phyloP scores from a whole-genome alignment of 2,888 invertebrate genomes.

The Himalopsyche japonica region DNA sequence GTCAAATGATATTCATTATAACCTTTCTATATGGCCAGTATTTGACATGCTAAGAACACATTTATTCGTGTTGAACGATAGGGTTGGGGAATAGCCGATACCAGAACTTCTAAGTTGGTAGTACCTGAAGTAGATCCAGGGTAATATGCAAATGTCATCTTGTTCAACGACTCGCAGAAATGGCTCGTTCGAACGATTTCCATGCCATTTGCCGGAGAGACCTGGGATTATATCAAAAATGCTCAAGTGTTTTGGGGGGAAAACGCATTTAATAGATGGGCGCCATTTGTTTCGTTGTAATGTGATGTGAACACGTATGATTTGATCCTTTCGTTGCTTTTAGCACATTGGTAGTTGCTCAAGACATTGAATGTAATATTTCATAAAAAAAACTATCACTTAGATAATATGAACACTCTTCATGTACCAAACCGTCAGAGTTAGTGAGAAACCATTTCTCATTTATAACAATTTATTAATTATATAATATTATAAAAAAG shows the following conservation, averaged over 20 bases:
- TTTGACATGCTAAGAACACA: not conserved
- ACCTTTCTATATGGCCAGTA: not conserved
- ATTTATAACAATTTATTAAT: too few relatives aligned
- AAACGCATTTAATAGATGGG: slow-evolving; percentile 3
- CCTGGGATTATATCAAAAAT: slow-evolving; percentile 4
- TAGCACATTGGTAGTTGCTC: not conserved
- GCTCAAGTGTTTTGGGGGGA: not conserved
- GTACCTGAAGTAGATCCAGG: not conserved
- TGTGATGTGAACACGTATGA: not conserved
- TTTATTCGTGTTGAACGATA: not conserved
- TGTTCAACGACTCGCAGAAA: slow-evolving; percentile 1
- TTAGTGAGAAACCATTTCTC: too few relatives aligned
- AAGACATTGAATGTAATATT: too few relatives aligned
- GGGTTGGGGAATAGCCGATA: not conserved
- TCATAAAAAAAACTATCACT: too few relatives aligned
- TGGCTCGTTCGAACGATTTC: slow-evolving; percentile 2
- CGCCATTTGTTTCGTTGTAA: slow-evolving; percentile 2
- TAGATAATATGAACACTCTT: too few relatives aligned
- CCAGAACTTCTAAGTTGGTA: not conserved
- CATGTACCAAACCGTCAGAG: too few relatives aligned
- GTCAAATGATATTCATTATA: not conserved
- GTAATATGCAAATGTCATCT: not conserved
- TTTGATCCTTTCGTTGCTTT: not conserved
- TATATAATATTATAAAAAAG: too few relatives aligned
- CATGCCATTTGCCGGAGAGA: not conserved